Conservation (phyloP, 53 echinoderm and acorn worm species). For the Luidia sarsii region DNA sequence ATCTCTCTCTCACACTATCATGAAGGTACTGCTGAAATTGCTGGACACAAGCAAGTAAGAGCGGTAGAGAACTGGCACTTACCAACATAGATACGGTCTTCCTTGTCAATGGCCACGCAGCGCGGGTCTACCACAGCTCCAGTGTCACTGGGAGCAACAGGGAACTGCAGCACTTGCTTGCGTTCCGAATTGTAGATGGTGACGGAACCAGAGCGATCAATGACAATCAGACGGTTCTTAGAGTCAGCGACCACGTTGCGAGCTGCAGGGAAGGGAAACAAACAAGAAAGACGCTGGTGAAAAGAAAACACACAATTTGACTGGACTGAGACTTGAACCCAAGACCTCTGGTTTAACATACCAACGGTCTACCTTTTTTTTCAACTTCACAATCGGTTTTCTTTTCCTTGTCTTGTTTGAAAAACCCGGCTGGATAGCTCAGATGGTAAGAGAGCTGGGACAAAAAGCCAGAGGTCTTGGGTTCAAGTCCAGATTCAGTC, state of each 20-base stretch:
- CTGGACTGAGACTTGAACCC: no score
- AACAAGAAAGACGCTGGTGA: neutral
- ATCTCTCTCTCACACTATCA: no score
- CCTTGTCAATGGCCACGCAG: slow-evolving; percentile 52
- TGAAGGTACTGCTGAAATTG: no score
- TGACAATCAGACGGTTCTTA: slow-evolving; percentile 47
- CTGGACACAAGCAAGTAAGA: neutral
- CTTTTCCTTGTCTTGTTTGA: no score
- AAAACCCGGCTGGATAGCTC: no score
- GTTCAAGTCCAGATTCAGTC: no score
- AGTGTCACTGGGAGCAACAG: slow-evolving; percentile 33
- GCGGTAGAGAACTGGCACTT: neutral
- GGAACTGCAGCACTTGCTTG: slow-evolving; percentile 56
- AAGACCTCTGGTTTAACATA: no score
- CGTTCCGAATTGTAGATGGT: slow-evolving; percentile 31
- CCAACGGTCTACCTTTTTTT: no score
- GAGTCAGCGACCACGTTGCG: slow-evolving; percentile 35
- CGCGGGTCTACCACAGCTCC: slow-evolving; percentile 37
- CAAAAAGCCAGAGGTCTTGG: no score
- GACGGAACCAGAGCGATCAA: slow-evolving; percentile 42
- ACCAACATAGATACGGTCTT: slow-evolving; percentile 46
- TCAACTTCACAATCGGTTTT: no score
- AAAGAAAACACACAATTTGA: no score
- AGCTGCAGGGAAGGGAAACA: neutral
- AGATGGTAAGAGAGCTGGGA: no score